Conservation (phyloP, 2,113 vertebrate species). For the Narcine bancroftii region DNA sequence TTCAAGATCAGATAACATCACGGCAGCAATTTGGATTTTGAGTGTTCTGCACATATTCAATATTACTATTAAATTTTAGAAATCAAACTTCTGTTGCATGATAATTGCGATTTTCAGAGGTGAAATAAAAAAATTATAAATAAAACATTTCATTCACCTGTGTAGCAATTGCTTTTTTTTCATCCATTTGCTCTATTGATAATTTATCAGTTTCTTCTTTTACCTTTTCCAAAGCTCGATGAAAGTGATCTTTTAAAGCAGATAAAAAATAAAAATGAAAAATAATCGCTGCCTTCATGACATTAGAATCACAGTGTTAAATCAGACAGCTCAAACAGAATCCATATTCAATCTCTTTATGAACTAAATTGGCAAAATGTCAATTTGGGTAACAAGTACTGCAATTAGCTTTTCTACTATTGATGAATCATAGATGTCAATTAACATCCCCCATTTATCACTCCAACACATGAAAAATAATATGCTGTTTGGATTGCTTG, state of each 20-base stretch:
- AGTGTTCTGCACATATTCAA: neutral
- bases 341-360: neutral
- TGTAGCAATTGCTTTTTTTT: constrained; percentile 54
- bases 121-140: neutral
- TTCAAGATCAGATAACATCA: neutral
- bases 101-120: neutral
- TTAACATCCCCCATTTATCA: neutral
- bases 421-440: neutral
- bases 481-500: neutral
- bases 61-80: neutral
- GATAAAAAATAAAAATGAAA: constrained; percentile 34
- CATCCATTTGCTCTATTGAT: constrained; percentile 47
- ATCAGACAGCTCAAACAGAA: neutral
- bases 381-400: neutral
- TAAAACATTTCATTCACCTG: constrained; percentile 52
- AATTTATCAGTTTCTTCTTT: constrained; percentile 52
- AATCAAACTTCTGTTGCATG: neutral
- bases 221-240: constrained; percentile 48
- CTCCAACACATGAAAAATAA: neutral
- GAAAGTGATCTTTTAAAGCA: constrained; percentile 54
- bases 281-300: no score
- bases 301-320: neutral
- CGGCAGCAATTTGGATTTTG: no score
- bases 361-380: neutral
- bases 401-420: neutral